A percentile compares a stretch with the other conserved stretches of the same genome.
Conservation (phyloP, 1,140 invertebrate genomes). For the Drosophila rhopaloa region DNA sequence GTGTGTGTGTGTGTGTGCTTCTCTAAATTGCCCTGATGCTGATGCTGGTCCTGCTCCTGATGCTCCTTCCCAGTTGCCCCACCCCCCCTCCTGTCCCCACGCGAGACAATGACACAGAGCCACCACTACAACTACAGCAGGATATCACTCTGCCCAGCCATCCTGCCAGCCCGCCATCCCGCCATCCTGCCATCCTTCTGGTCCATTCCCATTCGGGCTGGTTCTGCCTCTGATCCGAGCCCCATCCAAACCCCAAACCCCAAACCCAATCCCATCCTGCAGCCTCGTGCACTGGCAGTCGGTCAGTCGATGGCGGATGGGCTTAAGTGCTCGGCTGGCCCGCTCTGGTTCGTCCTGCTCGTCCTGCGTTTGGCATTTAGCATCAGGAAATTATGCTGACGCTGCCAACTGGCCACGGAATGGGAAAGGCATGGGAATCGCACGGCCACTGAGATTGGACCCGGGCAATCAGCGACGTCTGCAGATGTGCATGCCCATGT, state of each 20-base stretch:
- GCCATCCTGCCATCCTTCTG: slow-evolving; percentile 4
- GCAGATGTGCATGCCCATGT: slow-evolving; percentile 72
- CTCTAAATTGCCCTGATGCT: slow-evolving; percentile 75
- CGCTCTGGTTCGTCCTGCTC: slow-evolving; percentile 32
- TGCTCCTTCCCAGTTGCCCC: slow-evolving; percentile 13
- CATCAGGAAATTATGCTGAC: slow-evolving; percentile 84
- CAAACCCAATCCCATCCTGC: slow-evolving; percentile 21
- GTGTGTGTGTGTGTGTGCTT: slow-evolving; percentile 52
- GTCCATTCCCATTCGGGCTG: slow-evolving; percentile 34
- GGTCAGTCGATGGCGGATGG: slow-evolving; percentile 75
- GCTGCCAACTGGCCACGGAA: slow-evolving; percentile 70
- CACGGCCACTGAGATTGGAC: slow-evolving; percentile 45
- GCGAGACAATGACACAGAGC: slow-evolving; percentile 79
- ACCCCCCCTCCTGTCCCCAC: slow-evolving; percentile 24
- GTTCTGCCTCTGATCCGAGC: slow-evolving; percentile 2
- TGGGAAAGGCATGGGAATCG: slow-evolving; percentile 33
- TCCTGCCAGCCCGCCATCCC: slow-evolving; percentile 14
- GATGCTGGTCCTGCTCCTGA: slow-evolving; percentile 43
- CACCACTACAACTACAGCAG: slow-evolving; percentile 52
- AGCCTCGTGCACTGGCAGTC: slow-evolving; percentile 59
- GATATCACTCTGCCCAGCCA: slow-evolving; percentile 32
- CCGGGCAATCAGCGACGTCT: slow-evolving; percentile 75
- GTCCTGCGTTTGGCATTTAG: slow-evolving; percentile 81
- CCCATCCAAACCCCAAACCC: slow-evolving; percentile 5
- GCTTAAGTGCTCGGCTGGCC: slow-evolving; percentile 73